Percentiles rank a stretch among this genome's conserved stretches.
phyloP scores from a whole-genome alignment of 2,888 invertebrate species.

The Yponomeuta malinellus region DNA sequence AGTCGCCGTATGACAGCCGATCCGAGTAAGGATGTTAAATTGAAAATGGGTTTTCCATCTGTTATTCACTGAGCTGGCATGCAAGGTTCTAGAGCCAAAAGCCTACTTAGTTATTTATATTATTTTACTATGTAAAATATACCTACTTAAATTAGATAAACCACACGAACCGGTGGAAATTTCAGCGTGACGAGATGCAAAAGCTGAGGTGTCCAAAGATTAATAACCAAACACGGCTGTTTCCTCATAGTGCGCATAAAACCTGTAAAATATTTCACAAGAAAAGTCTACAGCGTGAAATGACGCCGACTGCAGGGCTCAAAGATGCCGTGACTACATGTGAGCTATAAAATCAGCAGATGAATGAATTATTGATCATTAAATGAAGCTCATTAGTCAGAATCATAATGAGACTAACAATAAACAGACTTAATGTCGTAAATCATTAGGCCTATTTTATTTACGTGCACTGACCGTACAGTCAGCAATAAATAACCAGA shows the following conservation, averaged over 20 bases:
- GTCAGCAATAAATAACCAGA: not conserved
- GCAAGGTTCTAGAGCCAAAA: too few species aligned
- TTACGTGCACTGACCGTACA: not conserved
- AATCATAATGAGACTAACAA: not conserved
- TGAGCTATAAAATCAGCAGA: slow-evolving; percentile 1
- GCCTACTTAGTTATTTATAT: too few species aligned
- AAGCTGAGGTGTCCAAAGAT: not conserved
- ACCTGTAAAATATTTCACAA: not conserved
- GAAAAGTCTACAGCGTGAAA: not conserved
- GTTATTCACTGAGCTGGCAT: too few species aligned
- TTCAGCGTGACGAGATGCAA: too few species aligned
- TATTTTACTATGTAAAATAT: too few species aligned
- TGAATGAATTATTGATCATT: not conserved
- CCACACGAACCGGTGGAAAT: too few species aligned
- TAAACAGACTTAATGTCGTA: not conserved
- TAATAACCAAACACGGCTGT: not conserved
- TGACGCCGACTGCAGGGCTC: not conserved
- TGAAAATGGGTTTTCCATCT: too few species aligned
- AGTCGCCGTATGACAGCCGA: too few species aligned
- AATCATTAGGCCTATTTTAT: not conserved
- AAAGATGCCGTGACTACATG: not conserved
- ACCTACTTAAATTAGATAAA: too few species aligned
- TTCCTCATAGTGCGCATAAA: not conserved
- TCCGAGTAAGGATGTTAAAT: too few species aligned
- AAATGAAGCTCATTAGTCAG: not conserved